Base-by-base conservation (phyloP, 1,140 invertebrate genomes). In the Penaeus chinensis region DNA sequence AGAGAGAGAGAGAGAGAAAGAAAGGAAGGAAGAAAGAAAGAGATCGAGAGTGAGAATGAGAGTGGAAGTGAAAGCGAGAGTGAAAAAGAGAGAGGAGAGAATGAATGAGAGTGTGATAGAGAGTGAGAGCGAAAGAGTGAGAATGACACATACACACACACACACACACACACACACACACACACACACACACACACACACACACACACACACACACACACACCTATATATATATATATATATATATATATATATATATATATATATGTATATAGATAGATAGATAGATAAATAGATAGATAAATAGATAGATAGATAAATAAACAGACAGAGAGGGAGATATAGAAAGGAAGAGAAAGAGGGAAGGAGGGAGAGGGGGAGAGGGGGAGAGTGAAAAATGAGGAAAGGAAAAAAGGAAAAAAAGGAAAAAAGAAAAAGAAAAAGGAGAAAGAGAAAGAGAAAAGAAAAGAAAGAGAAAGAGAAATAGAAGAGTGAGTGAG, bases 211-310 rank as follows among this genome's bases (percentile, higher is more conserved):
- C 37, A 77, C 37, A 27, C 24, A 77, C 24, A 47, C 4, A 32
- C 37, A 47, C 11, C 3, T 47, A 47, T 47, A 10, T 47, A 47
- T 47, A 47, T 47, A 47, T 47, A 47, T 24, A 22, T 79, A 79
- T n/a, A 79, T 79, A 79, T 79, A 79, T 47, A 79, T 79, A 47
- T 79, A 79, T 60, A 79, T 47, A 79, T 79, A 79, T 47, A 79
- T 79, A 47, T 47, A 79, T 79, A 79, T 47, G 47, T 79, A 79
- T 47, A 47, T 79, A 79, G 13, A 79, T 79, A 79, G 13, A 79
- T 79, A 79, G 11, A 79, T 79, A 79, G 13, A 79, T 79, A 79
- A 18, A 79, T 79, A 79, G 13, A 79, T 79, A 60, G 20, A 60
- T 79, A 79, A 18, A 79, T 79, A 78, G 20, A 78, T 78, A 18